Base-by-base conservation (phyloP, 2,888 invertebrate species). In the Pinctada fucata region DNA sequence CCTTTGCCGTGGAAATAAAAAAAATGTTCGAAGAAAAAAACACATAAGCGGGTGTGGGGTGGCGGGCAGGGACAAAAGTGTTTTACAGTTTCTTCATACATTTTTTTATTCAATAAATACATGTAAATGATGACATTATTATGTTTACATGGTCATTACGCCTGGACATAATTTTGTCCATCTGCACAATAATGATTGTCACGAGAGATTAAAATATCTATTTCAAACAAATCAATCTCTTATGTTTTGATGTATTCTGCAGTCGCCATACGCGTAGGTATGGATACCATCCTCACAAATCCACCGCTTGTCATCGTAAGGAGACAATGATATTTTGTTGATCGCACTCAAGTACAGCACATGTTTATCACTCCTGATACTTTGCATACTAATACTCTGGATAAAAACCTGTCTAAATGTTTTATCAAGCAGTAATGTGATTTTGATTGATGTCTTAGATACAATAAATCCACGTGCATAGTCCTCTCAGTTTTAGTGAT, bases 371-470 rank as follows among this genome's bases (percentile, higher is more conserved):
- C 71, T 71, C 8, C 52, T 5, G 52, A 71, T 71, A 31, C 31
- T 52, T 16, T 71, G 71, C 58, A 71, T 71, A n/a, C 5, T 52
- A 10, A 78, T 58, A 72, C 72, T 50, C 48, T 48, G 31, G 52
- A 63, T 48, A 79, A 79, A 70, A 79, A 79, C 50, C 75, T 49
- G 48, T 74, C 69, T 51, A 79, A 52, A 75, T 79, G 52, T 58
- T 64, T 79, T 50, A 79, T 75, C 52, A 75, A 65, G 67, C 73
- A 76, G 31, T 79, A 76, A 64, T 79, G 76, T 16, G 69, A 10
- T 31, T 72, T 45, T 52, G 69, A 64, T 4, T 70, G 50, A 31
- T 71, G 63, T 51, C 31, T 63, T 49, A 79, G 50, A 66, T 75
- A 75, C n/a, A 79, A 52, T 64, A 75, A 58, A 70, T 75, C 48